phyloP scores from a whole-genome alignment of 2,113 vertebrate species.

The Paradisaea rubra region DNA sequence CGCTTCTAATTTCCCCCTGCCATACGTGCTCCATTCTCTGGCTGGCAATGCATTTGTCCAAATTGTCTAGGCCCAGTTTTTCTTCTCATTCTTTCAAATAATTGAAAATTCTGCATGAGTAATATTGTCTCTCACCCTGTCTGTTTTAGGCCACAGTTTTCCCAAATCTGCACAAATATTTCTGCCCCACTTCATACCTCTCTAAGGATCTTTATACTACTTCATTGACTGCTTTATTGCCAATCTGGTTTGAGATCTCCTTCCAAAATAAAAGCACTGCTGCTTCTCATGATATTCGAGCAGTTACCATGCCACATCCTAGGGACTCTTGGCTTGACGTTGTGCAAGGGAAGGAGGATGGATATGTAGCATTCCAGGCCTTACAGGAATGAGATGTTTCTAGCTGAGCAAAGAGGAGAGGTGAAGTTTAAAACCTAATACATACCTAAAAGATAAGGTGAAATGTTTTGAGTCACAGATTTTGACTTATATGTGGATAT shows the following conservation, averaged over 20 bases:
- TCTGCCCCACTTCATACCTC: neutral
- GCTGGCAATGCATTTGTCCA: neutral
- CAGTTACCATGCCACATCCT: neutral
- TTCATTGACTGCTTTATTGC: neutral
- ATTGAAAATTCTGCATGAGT: neutral
- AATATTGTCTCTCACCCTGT: neutral
- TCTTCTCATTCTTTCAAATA: neutral
- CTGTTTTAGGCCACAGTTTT: neutral
- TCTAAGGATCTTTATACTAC: neutral
- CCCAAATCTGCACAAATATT: neutral
- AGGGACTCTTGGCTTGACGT: neutral
- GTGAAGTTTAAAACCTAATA: neutral
- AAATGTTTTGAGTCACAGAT: neutral
- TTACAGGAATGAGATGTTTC: neutral
- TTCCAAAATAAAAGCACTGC: neutral
- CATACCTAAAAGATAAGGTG: neutral
- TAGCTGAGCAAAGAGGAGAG: neutral
- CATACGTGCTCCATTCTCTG: neutral
- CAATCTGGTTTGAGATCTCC: neutral
- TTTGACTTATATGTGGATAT: neutral
- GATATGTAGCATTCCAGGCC: neutral
- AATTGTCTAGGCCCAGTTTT: neutral
- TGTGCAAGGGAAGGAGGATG: neutral
- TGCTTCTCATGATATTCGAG: accelerated
- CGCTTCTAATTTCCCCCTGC: neutral